phyloP scores from a whole-genome alignment of 2,888 invertebrate genomes.

The Brachypalpus laphriformis region DNA sequence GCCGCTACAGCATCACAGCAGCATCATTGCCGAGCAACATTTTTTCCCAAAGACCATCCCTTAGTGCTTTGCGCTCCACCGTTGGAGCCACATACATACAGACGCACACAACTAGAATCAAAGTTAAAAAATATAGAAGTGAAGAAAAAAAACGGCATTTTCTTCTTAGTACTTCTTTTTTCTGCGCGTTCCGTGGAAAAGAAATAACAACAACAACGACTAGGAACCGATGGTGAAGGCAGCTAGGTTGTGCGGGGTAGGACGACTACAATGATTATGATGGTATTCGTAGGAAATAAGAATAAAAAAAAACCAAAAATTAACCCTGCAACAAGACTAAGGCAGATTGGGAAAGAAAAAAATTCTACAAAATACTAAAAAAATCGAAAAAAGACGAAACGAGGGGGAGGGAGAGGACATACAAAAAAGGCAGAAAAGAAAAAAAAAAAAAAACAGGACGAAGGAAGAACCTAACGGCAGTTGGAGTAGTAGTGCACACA shows the following conservation, averaged over 20 bases:
- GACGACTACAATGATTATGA: conserved; percentile 70
- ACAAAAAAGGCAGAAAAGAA: neutral
- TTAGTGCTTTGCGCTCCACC: conserved; percentile 72
- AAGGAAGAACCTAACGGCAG: conserved; percentile 76
- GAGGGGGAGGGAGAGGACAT: conserved; percentile 12
- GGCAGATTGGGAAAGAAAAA: conserved; percentile 78
- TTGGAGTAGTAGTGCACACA: conserved; percentile 68
- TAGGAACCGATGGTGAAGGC: conserved; percentile 16
- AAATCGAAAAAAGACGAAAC: conserved; percentile 70
- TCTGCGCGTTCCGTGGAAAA: conserved; percentile 30
- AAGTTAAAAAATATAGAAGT: conserved; percentile 73
- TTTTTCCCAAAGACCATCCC: conserved; percentile 72
- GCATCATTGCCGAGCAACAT: conserved; percentile 57
- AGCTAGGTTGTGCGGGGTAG: conserved; percentile 53
- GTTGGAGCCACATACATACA: conserved; percentile 69
- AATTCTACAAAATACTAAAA: conserved; percentile 78
- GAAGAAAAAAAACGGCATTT: conserved; percentile 63
- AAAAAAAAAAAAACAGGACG: conserved; percentile 34
- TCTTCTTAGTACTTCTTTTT: conserved; percentile 58
- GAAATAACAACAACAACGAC: conserved; percentile 38
- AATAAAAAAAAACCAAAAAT: conserved; percentile 65
- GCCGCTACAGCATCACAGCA: conserved; percentile 57
- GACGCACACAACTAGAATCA: conserved; percentile 67
- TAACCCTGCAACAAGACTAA: conserved; percentile 76
- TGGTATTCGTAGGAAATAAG: conserved; percentile 66